A percentile compares a stretch with the other conserved stretches of the same genome.
These are phyloP conservation scores for Limanda limanda DNA, from an alignment of 2,113 vertebrate species.

Conservation along the genomic window DNA sequence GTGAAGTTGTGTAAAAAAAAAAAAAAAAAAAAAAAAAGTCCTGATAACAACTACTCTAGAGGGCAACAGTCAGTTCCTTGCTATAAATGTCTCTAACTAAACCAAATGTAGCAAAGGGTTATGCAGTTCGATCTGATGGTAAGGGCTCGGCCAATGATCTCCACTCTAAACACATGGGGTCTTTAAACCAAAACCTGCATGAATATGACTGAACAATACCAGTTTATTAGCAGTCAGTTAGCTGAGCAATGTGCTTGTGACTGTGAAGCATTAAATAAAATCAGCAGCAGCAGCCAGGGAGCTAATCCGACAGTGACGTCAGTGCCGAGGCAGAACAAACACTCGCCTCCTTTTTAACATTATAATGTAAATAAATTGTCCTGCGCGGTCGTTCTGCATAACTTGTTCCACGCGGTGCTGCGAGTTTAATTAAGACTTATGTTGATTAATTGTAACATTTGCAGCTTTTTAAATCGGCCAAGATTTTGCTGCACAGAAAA, in stretches of 20 bases:
- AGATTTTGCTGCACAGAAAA: background rate
- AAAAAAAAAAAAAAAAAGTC: background rate
- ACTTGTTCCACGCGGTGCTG: constrained; percentile 1
- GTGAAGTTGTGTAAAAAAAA: background rate
- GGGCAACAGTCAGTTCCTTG: background rate
- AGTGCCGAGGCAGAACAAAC: background rate
- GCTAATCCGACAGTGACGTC: constrained; percentile 40
- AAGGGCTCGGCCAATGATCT: too few species aligned
- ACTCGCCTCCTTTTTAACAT: background rate
- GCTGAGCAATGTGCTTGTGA: constrained; percentile 12
- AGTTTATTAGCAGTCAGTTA: constrained; percentile 2
- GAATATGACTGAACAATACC: background rate
- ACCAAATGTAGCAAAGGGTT: background rate
- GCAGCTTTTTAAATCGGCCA: background rate
- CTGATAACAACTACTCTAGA: constrained; percentile 15
- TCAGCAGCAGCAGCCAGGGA: constrained; percentile 29
- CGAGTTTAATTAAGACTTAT: constrained; percentile 26
- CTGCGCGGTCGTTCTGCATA: background rate
- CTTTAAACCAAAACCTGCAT: background rate
- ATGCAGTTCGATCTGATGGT: background rate
- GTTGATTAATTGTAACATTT: background rate
- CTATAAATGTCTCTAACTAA: background rate
- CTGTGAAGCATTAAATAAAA: constrained; percentile 18
- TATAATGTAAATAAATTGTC: background rate
- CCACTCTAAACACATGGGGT: background rate